phyloP scores from a whole-genome alignment of 2,888 invertebrate genomes.

The Lobophora halterata region DNA sequence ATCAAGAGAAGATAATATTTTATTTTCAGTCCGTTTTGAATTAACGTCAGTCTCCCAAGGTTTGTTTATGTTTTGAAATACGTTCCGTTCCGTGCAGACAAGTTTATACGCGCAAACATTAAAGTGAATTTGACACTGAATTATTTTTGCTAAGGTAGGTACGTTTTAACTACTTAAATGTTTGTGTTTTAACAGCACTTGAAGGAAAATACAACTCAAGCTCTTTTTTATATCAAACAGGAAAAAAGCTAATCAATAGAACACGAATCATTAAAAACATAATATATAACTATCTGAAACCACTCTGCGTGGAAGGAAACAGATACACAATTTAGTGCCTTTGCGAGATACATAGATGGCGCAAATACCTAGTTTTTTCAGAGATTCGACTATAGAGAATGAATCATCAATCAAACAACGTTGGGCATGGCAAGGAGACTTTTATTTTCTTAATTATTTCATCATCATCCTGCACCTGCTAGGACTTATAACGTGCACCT shows the following conservation, averaged over 20 bases:
- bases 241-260: too few relatives aligned
- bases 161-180: too few relatives aligned
- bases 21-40: conserved; percentile 44
- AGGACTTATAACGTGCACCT: neutral
- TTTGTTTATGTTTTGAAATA: conserved; percentile 34
- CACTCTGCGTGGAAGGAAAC: conserved; percentile 6
- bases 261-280: too few relatives aligned
- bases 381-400: neutral
- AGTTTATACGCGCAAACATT: too few relatives aligned
- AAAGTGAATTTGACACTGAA: too few relatives aligned
- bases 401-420: conserved; percentile 1
- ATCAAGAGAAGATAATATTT: too few relatives aligned
- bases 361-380: neutral
- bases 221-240: too few relatives aligned
- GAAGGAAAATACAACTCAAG: too few relatives aligned
- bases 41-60: conserved; percentile 55
- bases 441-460: conserved; percentile 12
- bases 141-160: too few relatives aligned
- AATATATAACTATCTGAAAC: too few relatives aligned
- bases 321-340: neutral
- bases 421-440: too few relatives aligned
- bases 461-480: conserved; percentile 3
- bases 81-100: conserved; percentile 30
- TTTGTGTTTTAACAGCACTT: too few relatives aligned
- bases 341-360: conserved; percentile 6